phyloP scores from a whole-genome alignment of 2,113 vertebrate species.

The Aplodontia rufa region DNA sequence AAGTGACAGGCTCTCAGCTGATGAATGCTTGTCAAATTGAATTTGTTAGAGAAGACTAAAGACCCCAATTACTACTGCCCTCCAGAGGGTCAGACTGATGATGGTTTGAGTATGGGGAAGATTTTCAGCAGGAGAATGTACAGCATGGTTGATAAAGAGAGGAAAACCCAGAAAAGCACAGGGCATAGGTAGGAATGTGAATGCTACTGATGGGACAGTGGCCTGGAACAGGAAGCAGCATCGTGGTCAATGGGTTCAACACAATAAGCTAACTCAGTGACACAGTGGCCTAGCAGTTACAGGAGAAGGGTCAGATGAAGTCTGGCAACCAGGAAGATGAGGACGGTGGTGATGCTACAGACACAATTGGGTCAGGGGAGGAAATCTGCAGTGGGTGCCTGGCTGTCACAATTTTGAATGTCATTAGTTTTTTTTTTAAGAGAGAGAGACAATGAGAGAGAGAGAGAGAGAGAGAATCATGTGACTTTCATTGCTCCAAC shows the following conservation, averaged over 20 bases:
- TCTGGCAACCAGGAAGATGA: accelerated
- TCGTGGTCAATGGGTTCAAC: neutral
- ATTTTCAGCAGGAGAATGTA: neutral
- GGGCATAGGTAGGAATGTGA: neutral
- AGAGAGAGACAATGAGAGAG: too few species aligned
- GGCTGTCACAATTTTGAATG: neutral
- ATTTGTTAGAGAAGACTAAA: neutral
- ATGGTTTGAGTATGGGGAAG: neutral
- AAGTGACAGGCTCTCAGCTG: neutral
- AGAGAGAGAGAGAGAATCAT: too few species aligned
- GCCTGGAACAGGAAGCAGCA: neutral
- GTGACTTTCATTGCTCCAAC: too few species aligned
- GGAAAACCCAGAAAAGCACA: neutral
- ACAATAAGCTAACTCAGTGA: neutral
- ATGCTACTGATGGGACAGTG: accelerated
- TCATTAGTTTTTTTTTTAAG: too few species aligned
- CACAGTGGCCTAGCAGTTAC: accelerated
- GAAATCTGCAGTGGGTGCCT: neutral
- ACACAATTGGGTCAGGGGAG: accelerated
- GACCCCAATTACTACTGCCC: too few species aligned
- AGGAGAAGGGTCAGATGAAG: neutral
- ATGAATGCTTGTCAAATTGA: neutral
- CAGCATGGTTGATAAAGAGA: neutral
- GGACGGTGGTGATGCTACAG: accelerated
- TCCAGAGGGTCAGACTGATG: neutral